A percentile compares a stretch with the other conserved stretches of the same genome.
Conservation (phyloP, 92 coral and sea anemone genomes). For the Actinostola sp. region DNA sequence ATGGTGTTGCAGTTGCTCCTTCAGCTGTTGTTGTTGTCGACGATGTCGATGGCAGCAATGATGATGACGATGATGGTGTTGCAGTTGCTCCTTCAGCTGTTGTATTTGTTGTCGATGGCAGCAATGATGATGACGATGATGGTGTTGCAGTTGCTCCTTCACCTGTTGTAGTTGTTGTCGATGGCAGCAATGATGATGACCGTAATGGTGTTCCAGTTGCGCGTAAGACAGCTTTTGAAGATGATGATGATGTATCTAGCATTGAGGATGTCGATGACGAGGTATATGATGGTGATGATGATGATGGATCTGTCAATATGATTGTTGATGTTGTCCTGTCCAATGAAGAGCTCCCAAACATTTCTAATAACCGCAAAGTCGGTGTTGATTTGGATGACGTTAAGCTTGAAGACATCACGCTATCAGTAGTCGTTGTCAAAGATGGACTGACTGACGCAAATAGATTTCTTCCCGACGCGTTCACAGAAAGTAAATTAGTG, state of each 20-base stretch:
- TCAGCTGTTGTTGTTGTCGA: background rate
- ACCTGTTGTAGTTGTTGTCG: background rate
- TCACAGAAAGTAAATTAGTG: background rate
- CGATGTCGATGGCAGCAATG: background rate
- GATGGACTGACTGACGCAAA: background rate
- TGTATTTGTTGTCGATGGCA: background rate
- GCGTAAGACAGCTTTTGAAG: background rate
- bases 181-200: background rate
- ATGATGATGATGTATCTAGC: background rate
- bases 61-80: background rate
- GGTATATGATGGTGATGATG: background rate
- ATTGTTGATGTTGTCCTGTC: background rate
- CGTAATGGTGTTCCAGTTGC: background rate
- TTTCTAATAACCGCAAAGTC: background rate
- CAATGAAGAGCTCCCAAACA: background rate
- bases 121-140: background rate
- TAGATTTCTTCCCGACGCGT: background rate
- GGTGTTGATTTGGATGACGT: background rate
- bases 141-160: background rate
- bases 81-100: background rate
- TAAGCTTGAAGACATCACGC: background rate
- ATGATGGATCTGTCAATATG: background rate
- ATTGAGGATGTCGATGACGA: background rate
- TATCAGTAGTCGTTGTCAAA: background rate
- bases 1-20: background rate